phyloP scores from a whole-genome alignment of 2,113 vertebrate species.

The Scopus umbretta region DNA sequence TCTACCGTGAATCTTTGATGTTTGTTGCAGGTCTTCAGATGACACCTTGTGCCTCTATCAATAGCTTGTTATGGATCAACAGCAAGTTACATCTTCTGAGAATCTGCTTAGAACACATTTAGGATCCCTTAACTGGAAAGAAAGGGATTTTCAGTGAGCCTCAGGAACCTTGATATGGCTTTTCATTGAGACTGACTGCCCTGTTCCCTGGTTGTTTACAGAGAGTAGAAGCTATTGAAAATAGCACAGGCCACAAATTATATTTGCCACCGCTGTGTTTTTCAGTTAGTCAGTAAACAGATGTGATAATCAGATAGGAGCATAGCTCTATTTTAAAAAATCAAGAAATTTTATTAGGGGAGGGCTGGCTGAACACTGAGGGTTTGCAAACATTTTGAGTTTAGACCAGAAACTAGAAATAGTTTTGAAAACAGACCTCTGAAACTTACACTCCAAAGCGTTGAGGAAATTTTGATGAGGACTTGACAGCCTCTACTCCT shows the following conservation, averaged over 20 bases:
- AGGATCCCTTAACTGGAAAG: neutral
- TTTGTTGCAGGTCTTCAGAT: neutral
- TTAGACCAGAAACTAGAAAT: neutral
- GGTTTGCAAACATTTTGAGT: neutral
- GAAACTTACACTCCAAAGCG: neutral
- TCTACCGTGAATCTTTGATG: neutral
- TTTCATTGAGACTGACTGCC: neutral
- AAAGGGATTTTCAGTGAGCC: neutral
- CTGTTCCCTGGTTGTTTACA: neutral
- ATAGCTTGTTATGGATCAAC: neutral
- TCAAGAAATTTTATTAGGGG: neutral
- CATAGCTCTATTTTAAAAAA: neutral
- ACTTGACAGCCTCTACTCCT: neutral
- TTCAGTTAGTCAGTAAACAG: neutral
- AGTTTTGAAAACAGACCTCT: neutral
- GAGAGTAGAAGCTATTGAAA: neutral
- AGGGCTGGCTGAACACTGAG: neutral
- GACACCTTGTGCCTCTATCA: neutral
- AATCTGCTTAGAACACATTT: neutral
- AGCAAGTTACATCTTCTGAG: neutral
- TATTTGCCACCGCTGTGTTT: neutral
- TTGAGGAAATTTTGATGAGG: neutral
- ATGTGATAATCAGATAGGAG: neutral
- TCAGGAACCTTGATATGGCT: neutral
- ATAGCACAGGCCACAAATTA: neutral